phyloP scores from a whole-genome alignment of 2,113 vertebrate species.

The Sebastes schlegelii region DNA sequence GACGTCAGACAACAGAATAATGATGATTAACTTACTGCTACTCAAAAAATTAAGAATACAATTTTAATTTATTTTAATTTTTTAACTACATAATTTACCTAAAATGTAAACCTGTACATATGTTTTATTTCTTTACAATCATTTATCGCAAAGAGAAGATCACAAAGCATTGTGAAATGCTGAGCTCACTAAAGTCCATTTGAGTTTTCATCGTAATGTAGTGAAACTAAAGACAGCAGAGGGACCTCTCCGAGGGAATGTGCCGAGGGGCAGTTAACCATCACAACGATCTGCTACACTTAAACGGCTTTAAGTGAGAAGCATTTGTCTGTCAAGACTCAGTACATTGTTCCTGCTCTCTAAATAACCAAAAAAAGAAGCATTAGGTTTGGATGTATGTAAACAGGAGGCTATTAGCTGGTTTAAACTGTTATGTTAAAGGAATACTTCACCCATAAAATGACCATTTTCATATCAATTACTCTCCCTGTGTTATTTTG shows the following conservation, averaged over 20 bases:
- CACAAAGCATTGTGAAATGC: background rate
- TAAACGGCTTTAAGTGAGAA: background rate
- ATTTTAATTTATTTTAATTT: background rate
- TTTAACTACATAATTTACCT: background rate
- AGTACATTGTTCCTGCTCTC: background rate
- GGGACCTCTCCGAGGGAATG: background rate
- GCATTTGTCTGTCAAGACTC: background rate
- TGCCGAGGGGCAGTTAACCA: background rate
- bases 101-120: background rate
- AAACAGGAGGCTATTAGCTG: background rate
- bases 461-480: too few relatives aligned
- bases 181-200: background rate
- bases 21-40: background rate
- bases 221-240: background rate
- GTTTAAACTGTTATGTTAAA: background rate
- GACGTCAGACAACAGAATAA: background rate
- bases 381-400: background rate
- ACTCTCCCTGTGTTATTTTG: too few relatives aligned
- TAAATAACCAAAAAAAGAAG: background rate
- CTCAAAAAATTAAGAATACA: background rate
- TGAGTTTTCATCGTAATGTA: slow-evolving; percentile 1
- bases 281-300: background rate
- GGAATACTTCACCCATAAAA: too few relatives aligned
- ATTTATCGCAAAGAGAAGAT: background rate
- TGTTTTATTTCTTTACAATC: background rate